These are phyloP conservation scores for Esox niger DNA, from an alignment of 2,113 vertebrate species.

Conservation along the genomic window DNA sequence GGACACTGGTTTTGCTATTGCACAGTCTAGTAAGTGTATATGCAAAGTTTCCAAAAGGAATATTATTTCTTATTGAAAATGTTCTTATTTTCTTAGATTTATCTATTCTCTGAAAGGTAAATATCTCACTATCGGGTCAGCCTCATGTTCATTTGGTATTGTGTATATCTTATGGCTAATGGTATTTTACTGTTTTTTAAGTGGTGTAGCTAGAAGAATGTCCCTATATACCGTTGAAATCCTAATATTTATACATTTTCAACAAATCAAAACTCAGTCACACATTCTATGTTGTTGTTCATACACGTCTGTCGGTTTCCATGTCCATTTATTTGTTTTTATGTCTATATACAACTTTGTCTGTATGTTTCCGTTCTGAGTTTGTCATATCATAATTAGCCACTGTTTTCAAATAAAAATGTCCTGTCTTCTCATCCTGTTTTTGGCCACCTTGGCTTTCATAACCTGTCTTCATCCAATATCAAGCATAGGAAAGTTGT, in stretches of 20 bases:
- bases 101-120: slow-evolving; percentile 37
- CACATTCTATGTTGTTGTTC: not conserved
- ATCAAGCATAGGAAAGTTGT: not conserved
- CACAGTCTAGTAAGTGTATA: not conserved
- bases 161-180: not conserved
- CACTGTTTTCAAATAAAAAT: slow-evolving; percentile 60
- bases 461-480: slow-evolving; percentile 4
- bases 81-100: not conserved
- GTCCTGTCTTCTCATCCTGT: slow-evolving; percentile 47
- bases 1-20: slow-evolving; percentile 3
- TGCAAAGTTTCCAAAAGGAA: not conserved
- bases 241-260: slow-evolving; percentile 15
- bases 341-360: slow-evolving; percentile 2
- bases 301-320: not conserved
- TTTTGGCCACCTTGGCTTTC: slow-evolving; percentile 57
- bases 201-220: not conserved
- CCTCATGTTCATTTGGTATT: slow-evolving; percentile 29
- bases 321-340: slow-evolving; percentile 34
- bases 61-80: not conserved
- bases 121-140: slow-evolving; percentile 31
- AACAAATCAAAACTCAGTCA: slow-evolving; percentile 18
- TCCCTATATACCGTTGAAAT: not conserved
- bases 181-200: not conserved
- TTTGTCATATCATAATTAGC: not conserved
- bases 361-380: not conserved